Evolutionary conservation across 2,888 invertebrate species (phyloP).

Genomic region (Tanytarsus gracilentus): DNA sequence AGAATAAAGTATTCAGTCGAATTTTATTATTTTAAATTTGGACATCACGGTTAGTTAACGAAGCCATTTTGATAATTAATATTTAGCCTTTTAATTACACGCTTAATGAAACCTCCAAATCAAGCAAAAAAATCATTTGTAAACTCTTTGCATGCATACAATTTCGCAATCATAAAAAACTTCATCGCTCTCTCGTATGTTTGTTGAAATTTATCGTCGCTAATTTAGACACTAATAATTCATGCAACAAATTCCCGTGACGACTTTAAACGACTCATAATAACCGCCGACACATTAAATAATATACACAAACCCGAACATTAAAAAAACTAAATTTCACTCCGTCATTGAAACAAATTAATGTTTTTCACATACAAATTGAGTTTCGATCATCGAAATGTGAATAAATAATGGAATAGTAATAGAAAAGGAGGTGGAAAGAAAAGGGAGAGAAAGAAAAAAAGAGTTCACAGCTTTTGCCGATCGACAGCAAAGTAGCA

Average conservation of each 20-base stretch:
- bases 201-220: too few relatives aligned
- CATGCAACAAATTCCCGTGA: neutral
- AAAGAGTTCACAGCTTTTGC: neutral
- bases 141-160: too few relatives aligned
- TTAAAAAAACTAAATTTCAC: conserved; percentile 8
- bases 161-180: too few relatives aligned
- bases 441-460: neutral
- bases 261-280: neutral
- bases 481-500: conserved; percentile 3
- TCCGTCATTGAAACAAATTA: conserved; percentile 23
- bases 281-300: conserved; percentile 19
- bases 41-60: too few relatives aligned
- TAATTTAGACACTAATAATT: neutral
- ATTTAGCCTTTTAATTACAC: too few relatives aligned
- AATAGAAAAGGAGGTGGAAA: neutral
- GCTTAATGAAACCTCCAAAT: too few relatives aligned
- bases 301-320: neutral
- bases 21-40: too few relatives aligned
- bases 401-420: neutral
- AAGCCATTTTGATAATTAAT: too few relatives aligned
- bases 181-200: too few relatives aligned
- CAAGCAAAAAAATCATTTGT: too few relatives aligned
- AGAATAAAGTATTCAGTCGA: too few relatives aligned
- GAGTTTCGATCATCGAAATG: neutral
- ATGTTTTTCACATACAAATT: conserved; percentile 17